These are phyloP conservation scores for Muntiacus muntjak DNA, from an alignment of 2,113 vertebrate genomes.

Conservation along the genomic window DNA sequence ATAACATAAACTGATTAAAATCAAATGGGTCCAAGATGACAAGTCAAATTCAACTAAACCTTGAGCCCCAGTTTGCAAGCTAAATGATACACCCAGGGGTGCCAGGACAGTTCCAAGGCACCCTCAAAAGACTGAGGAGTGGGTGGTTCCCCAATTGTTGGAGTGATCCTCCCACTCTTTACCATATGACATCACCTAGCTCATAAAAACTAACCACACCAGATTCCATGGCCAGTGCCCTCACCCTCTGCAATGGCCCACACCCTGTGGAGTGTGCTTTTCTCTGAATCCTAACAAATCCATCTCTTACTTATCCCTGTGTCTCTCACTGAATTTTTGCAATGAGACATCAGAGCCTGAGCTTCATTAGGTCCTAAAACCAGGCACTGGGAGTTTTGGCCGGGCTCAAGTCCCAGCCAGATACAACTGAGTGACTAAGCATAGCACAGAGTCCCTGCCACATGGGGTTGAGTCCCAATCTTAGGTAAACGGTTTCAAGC, in stretches of 20 bases:
- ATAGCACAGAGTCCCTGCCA: not conserved
- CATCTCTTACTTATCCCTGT: not conserved
- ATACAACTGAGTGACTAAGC: not conserved
- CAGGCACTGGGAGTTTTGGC: not conserved
- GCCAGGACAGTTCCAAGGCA: not conserved
- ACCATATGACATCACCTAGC: not conserved
- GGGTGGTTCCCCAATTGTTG: not conserved
- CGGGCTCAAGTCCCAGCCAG: not conserved
- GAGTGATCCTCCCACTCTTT: not conserved
- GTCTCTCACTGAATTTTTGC: not conserved
- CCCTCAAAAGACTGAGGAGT: not conserved
- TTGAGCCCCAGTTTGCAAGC: not conserved
- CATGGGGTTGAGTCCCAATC: not conserved
- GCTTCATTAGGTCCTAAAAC: not conserved
- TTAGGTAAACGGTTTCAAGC: not conserved
- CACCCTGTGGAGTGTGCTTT: not conserved
- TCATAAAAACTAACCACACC: not conserved
- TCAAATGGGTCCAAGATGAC: not conserved
- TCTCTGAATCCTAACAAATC: not conserved
- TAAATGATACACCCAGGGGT: not conserved
- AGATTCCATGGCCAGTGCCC: not conserved
- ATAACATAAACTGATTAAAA: not conserved
- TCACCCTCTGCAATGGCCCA: not conserved
- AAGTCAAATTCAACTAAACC: not conserved
- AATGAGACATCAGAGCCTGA: not conserved